These are phyloP conservation scores for Schizothorax lantsangensis DNA, from an alignment of 2,797 vertebrate species.

Conservation along the genomic window DNA sequence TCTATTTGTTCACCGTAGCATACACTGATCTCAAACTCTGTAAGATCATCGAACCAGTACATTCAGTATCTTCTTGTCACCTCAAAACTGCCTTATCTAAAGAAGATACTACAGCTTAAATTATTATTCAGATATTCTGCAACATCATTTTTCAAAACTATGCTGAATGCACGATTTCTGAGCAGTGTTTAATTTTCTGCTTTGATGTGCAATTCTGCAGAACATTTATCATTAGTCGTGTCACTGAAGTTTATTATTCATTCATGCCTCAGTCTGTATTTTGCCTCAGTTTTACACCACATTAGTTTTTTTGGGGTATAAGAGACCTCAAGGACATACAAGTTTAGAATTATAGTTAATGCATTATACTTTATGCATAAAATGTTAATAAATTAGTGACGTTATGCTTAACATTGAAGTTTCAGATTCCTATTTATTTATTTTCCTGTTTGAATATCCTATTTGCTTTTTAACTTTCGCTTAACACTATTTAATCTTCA, in stretches of 20 bases:
- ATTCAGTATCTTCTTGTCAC: background rate
- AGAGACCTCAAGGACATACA: background rate
- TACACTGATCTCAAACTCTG: background rate
- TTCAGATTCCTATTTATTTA: background rate
- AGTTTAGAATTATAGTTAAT: background rate
- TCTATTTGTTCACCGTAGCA: background rate
- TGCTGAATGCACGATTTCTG: background rate
- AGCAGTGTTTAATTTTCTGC: slow-evolving; percentile 10
- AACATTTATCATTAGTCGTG: background rate
- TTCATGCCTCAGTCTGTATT: background rate
- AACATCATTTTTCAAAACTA: background rate
- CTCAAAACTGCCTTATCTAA: background rate
- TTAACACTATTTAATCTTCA: background rate
- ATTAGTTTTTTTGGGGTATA: background rate
- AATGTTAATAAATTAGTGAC: background rate
- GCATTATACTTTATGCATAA: slow-evolving; percentile 6
- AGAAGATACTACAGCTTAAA: background rate
- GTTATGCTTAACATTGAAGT: background rate
- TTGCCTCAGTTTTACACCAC: background rate
- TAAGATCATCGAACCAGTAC: background rate
- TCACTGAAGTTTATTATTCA: slow-evolving; percentile 1
- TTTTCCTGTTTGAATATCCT: background rate
- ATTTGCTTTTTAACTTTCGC: background rate
- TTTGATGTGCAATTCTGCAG: background rate
- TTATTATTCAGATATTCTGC: background rate